Evolutionary conservation across 2,888 invertebrate genomes (phyloP).

Genomic region (Cancer borealis): DNA sequence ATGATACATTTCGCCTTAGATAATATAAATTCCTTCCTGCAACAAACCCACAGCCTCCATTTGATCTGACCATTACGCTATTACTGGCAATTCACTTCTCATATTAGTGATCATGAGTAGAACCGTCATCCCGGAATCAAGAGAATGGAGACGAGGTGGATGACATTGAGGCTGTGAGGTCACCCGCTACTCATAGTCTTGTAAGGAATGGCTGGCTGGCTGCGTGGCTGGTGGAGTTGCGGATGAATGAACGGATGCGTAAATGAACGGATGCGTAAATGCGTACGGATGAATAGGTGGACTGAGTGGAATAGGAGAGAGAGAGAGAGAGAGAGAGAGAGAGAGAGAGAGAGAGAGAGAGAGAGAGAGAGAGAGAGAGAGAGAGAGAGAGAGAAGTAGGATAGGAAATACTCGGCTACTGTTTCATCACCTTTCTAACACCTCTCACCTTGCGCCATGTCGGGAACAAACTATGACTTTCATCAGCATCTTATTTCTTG

Average conservation of each 20-base stretch:
- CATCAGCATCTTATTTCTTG: background rate
- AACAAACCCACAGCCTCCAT: too few species aligned
- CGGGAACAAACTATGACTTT: background rate
- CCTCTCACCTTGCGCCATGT: background rate
- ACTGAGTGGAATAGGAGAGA: background rate
- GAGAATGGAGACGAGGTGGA: background rate
- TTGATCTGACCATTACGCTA: too few species aligned
- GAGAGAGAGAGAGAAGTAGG: background rate
- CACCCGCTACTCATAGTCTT: background rate
- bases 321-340: background rate
- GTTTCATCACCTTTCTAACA: background rate
- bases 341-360: conserved; percentile 17
- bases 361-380: background rate
- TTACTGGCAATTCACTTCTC: too few species aligned
- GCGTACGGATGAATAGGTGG: background rate
- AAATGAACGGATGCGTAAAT: background rate
- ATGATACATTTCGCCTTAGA: too few species aligned
- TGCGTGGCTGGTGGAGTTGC: background rate
- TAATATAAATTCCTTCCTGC: too few species aligned
- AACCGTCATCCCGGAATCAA: background rate
- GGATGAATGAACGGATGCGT: background rate
- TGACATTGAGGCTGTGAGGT: conserved; percentile 20
- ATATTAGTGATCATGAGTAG: background rate
- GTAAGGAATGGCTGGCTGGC: background rate
- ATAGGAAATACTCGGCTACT: conserved; percentile 4